Evolutionary conservation across 2,113 vertebrate genomes (phyloP).

Genomic region (Columba janthina): DNA sequence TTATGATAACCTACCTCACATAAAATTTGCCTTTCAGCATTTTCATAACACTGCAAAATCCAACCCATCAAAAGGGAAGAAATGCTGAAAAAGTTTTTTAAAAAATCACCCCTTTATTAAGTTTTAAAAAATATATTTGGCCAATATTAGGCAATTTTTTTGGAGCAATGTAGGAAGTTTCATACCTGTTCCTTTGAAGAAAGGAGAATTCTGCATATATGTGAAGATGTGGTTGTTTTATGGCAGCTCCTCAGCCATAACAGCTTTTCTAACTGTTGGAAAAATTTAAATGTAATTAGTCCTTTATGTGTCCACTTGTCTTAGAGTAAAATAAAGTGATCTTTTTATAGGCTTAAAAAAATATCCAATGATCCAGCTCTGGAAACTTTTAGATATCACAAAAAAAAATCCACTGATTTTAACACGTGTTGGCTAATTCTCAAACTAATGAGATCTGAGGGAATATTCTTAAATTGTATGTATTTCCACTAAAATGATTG

Average conservation of each 20-base stretch:
- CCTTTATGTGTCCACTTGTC: neutral
- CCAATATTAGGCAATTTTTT: neutral
- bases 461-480: neutral
- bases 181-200: constrained; percentile 63
- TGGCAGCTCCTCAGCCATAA: constrained; percentile 55
- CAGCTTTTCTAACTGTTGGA: constrained; percentile 64
- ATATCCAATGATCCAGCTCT: neutral
- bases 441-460: neutral
- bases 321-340: neutral
- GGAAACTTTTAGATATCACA: neutral
- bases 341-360: neutral
- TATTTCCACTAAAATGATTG: neutral
- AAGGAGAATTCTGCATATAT: constrained; percentile 63
- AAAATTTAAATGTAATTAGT: constrained; percentile 66
- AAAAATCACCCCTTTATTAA: neutral
- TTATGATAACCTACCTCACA: neutral
- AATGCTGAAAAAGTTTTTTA: neutral
- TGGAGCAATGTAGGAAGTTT: constrained; percentile 48
- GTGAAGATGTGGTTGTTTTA: constrained; percentile 59
- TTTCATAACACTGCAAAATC: neutral
- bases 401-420: constrained; percentile 22
- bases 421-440: neutral
- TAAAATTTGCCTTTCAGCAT: constrained; percentile 2
- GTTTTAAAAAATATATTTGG: neutral
- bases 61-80: neutral